Percentiles rank a stretch among this genome's conserved stretches.
phyloP scores from a whole-genome alignment of 2,797 vertebrate genomes.

The Sebastes cheni region DNA sequence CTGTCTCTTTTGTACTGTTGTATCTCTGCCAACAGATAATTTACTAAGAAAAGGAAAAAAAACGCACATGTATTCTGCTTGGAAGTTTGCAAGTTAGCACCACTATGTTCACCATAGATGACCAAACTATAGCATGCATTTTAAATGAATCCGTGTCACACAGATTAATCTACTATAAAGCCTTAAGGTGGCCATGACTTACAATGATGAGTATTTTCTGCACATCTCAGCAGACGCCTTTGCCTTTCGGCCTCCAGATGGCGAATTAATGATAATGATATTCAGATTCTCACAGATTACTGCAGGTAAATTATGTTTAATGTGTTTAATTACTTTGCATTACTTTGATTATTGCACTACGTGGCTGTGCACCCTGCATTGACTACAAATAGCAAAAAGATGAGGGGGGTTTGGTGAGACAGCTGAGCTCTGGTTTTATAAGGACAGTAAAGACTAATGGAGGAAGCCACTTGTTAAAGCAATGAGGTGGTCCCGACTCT shows the following conservation, averaged over 20 bases:
- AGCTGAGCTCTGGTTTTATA: constrained; percentile 25
- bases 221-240: background rate
- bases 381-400: background rate
- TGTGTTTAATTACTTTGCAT: background rate
- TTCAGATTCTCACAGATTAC: background rate
- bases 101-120: background rate
- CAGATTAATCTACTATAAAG: background rate
- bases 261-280: background rate
- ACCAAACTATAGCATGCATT: background rate
- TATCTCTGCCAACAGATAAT: background rate
- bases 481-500: constrained; percentile 36
- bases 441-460: constrained; percentile 36
- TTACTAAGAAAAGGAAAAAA: background rate
- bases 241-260: background rate
- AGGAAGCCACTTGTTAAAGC: constrained; percentile 23
- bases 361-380: background rate
- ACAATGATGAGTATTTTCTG: background rate
- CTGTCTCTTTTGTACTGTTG: background rate
- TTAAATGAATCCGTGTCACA: background rate
- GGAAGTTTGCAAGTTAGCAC: background rate
- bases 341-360: background rate
- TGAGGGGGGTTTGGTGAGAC: background rate
- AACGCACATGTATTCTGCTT: background rate
- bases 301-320: constrained; percentile 7
- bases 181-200: background rate